These are phyloP conservation scores for Chiroxiphia lanceolata DNA, from an alignment of 2,797 vertebrate genomes.

Conservation along the genomic window DNA sequence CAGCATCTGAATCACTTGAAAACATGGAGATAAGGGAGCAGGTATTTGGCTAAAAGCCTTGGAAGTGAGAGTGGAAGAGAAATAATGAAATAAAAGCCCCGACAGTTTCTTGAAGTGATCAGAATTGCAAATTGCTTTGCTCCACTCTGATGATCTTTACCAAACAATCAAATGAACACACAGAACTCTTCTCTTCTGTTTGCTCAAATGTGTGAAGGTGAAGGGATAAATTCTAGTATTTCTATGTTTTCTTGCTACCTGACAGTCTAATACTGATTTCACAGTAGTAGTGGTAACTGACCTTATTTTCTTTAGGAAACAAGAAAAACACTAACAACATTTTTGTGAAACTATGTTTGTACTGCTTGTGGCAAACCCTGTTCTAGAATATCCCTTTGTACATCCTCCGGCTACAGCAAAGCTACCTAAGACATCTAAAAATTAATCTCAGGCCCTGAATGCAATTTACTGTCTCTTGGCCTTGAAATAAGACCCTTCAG, in stretches of 20 bases:
- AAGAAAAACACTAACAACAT: neutral
- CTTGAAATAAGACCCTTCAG: neutral
- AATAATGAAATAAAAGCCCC: neutral
- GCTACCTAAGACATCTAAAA: neutral
- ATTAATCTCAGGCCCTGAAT: neutral
- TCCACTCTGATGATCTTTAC: neutral
- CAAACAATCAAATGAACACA: neutral
- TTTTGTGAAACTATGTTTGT: neutral
- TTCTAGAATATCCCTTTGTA: neutral
- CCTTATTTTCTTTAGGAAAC: neutral
- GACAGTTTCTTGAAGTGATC: neutral
- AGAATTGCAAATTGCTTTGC: neutral
- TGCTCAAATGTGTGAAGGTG: neutral
- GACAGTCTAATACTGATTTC: neutral
- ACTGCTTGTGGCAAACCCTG: neutral
- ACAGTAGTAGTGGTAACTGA: neutral
- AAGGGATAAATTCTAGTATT: neutral
- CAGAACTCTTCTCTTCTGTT: neutral
- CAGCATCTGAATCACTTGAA: neutral
- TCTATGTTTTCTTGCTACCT: neutral
- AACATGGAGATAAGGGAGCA: neutral
- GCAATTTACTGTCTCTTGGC: neutral
- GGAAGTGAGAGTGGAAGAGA: neutral
- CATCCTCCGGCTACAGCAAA: neutral
- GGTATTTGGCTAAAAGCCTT: neutral